phyloP scores from a whole-genome alignment of 1,140 invertebrate species.

The Cyrtorhinus lividipennis region DNA sequence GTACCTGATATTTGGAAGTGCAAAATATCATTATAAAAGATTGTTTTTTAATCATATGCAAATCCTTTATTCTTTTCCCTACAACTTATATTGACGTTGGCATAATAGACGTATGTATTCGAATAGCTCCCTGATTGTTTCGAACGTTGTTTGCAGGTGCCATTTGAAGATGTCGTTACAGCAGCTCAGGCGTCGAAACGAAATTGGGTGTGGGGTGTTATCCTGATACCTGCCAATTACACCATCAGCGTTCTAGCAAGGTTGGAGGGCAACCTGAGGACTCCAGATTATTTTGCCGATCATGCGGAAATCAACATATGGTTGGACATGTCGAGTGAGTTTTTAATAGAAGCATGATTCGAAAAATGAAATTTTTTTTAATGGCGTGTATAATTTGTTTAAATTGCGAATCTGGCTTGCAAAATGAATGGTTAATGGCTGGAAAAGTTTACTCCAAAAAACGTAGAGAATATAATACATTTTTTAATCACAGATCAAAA shows the following conservation, averaged over 20 bases:
- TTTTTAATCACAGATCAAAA: slow-evolving; percentile 21
- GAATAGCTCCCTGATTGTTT: too few relatives aligned
- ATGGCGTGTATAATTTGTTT: neutral
- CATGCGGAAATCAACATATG: slow-evolving; percentile 13
- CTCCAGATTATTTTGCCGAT: neutral
- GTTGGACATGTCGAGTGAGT: slow-evolving; percentile 23
- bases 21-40: too few relatives aligned
- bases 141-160: neutral
- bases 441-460: too few relatives aligned
- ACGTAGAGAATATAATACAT: too few relatives aligned
- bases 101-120: too few relatives aligned
- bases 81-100: too few relatives aligned
- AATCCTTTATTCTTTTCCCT: too few relatives aligned
- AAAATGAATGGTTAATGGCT: too few relatives aligned
- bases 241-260: neutral
- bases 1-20: too few relatives aligned
- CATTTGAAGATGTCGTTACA: neutral
- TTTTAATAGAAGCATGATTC: neutral
- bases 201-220: slow-evolving; percentile 14
- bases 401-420: too few relatives aligned
- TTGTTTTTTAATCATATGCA: too few relatives aligned
- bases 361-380: too few relatives aligned
- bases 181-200: neutral
- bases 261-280: slow-evolving; percentile 10
- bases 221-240: slow-evolving; percentile 15